Conservation (phyloP, 2,113 vertebrate species). For the Platysternon megacephalum region DNA sequence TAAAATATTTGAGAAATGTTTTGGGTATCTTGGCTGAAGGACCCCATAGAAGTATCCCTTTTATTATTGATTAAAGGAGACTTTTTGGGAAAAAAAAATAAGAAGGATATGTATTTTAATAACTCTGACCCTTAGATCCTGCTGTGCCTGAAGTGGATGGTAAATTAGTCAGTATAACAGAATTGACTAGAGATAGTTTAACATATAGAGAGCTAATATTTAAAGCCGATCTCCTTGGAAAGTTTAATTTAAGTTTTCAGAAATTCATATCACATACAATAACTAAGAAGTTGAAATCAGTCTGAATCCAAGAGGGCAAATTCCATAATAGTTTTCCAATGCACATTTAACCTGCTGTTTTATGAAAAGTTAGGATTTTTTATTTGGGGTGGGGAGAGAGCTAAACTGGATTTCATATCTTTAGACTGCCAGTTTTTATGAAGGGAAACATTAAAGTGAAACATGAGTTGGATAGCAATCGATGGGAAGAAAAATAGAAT, state of each 20-base stretch:
- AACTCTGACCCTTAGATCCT: not conserved
- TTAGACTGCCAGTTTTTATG: slow-evolving; percentile 23
- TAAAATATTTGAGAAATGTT: not conserved
- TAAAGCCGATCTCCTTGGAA: not conserved
- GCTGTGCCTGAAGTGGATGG: not conserved
- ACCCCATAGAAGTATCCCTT: not conserved
- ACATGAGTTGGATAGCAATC: slow-evolving; percentile 53
- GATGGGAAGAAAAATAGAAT: slow-evolving; percentile 33
- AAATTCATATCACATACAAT: slow-evolving; percentile 15
- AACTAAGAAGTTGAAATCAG: slow-evolving; percentile 38
- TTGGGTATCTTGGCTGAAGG: not conserved
- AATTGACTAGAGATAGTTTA: not conserved
- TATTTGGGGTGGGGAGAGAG: slow-evolving; percentile 28
- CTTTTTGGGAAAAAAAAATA: not conserved
- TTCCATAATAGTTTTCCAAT: slow-evolving; percentile 53
- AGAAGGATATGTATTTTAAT: not conserved
- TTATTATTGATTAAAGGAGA: not conserved
- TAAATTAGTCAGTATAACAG: not conserved
- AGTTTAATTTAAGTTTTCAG: slow-evolving; percentile 11
- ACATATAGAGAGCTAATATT: not conserved
- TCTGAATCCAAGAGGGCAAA: slow-evolving; percentile 62
- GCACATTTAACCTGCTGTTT: slow-evolving; percentile 39
- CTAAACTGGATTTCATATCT: slow-evolving; percentile 37
- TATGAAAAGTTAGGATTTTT: not conserved
- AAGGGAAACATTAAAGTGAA: slow-evolving; percentile 52